These are phyloP conservation scores for Lepidocyrtoides sp. DNA, from an alignment of 2,888 invertebrate genomes.

Conservation along the genomic window DNA sequence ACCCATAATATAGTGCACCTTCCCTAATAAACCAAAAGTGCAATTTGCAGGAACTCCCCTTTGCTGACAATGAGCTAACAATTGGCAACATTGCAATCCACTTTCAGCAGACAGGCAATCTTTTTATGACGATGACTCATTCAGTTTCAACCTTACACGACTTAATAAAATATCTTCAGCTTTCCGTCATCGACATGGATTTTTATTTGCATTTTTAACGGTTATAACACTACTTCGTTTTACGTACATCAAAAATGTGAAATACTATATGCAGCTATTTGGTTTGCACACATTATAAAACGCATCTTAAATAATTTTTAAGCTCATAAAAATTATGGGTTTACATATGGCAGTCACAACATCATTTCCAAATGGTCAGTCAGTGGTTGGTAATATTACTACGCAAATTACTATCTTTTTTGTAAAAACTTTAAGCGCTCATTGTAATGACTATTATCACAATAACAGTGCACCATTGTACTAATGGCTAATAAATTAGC, in stretches of 20 bases:
- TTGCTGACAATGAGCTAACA: conserved; percentile 38
- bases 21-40: background rate
- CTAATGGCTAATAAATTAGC: background rate
- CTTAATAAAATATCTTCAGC: conserved; percentile 44
- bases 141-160: background rate
- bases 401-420: background rate
- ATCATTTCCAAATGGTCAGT: background rate
- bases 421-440: background rate
- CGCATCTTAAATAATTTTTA: background rate
- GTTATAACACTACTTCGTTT: background rate
- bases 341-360: background rate
- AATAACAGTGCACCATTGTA: background rate
- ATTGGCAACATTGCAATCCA: conserved; percentile 69
- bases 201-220: conserved; percentile 25
- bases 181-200: background rate
- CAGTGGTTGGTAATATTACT: background rate
- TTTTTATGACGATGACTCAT: conserved; percentile 71
- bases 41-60: conserved; percentile 33
- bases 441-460: background rate
- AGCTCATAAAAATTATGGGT: background rate
- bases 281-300: background rate
- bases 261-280: conserved; percentile 13
- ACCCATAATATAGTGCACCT: background rate
- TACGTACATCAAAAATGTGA: background rate
- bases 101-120: background rate